Evolutionary conservation across 2,888 invertebrate genomes (phyloP), one percentile per base, ranked within the genome.

Genomic region (Caradrina kadenii): DNA sequence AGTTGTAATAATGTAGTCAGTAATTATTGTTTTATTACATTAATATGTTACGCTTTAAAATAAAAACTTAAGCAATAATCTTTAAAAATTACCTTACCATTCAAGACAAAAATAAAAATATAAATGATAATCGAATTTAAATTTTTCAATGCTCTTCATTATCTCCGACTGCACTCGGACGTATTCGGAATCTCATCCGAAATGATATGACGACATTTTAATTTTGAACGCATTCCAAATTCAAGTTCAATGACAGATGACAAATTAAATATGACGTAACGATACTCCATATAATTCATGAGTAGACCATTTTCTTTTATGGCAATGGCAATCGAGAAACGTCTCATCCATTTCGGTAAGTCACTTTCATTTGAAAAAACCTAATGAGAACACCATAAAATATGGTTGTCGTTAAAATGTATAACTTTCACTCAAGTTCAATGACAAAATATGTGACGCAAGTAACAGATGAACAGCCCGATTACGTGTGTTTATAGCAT

Each of bases 161-260:
- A 68, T 60, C 35, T 55, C 45, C 13, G 35, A 48, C n/a, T 54
- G 50, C 54, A 45, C 48, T 56, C 54, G 49, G 13, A 55, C 53
- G 53, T 50, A 42, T 73, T 74, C 21, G 76, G 68, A 76, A 86
- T 80, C 80, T 74, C 69, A 80, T 78, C 50, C 49, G 49, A 82
- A 68, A 63, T 72, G 73, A 68, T 70, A 82, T 59, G 71, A 73
- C 72, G 77, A 77, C 77, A 72, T 73, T 73, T 82, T 74, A 79
- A 79, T 77, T 79, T 84, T 56, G 66, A 79, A 76, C 63, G 65
- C 78, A 79, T 89, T 88, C 84, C 70, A 86, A 87, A 88, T 89
- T 91, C 91, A 92, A 92, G 91, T 91, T 92, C 91, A 91, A 88
- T 90, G 88, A 91, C 90, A 89, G 87, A 77, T 70, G 87, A 77